These are phyloP conservation scores for Phaethon lepturus DNA, from an alignment of 2,113 vertebrate genomes.

Conservation along the genomic window DNA sequence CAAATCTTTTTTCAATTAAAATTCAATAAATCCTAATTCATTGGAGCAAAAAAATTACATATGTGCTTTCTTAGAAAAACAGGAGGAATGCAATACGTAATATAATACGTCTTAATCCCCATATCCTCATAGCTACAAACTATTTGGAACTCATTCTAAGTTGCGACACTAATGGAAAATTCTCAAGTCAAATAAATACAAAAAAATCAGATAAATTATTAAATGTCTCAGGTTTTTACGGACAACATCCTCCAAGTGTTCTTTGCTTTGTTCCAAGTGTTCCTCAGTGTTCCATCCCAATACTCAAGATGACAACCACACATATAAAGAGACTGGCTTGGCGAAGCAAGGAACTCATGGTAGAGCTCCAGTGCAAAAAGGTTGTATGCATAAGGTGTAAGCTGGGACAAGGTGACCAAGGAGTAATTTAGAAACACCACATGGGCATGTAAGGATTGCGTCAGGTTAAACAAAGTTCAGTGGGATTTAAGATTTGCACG, in stretches of 20 bases:
- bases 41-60: neutral
- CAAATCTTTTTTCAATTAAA: slow-evolving; percentile 6
- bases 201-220: neutral
- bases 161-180: neutral
- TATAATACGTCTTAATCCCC: neutral
- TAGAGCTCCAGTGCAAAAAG: neutral
- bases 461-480: neutral
- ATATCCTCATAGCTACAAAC: neutral
- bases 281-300: neutral
- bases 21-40: slow-evolving; percentile 3
- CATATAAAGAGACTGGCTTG: neutral
- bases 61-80: neutral
- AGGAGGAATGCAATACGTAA: neutral
- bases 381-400: neutral
- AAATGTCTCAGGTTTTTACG: neutral
- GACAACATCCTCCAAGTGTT: neutral
- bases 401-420: neutral
- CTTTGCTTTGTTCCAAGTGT: neutral
- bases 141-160: neutral
- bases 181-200: neutral
- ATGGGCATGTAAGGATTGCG: neutral
- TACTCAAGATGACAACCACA: neutral
- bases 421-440: neutral
- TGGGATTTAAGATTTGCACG: neutral
- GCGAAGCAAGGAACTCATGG: neutral